Evolutionary conservation across 1,140 invertebrate species (phyloP).

Genomic region (Trichomalopsis sarcophagae): DNA sequence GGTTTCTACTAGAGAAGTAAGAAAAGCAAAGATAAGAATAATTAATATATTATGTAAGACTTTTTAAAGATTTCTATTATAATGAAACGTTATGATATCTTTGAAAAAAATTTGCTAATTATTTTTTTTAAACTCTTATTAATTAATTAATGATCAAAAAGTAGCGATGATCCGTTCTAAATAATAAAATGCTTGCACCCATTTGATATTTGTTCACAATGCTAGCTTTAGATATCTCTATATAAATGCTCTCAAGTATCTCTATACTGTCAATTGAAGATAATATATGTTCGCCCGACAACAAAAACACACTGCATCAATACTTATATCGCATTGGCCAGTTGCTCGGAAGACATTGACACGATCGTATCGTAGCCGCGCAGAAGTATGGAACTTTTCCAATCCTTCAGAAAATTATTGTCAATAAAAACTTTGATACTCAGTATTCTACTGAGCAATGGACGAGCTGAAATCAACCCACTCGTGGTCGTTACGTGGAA

Average conservation of each 20-base stretch:
- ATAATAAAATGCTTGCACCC: too few species aligned
- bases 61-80: too few species aligned
- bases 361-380: background rate
- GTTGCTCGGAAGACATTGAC: conserved; percentile 17
- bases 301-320: background rate
- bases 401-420: background rate
- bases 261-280: conserved; percentile 24
- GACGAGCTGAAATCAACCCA: conserved; percentile 60
- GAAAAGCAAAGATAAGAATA: too few species aligned
- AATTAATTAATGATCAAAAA: too few species aligned
- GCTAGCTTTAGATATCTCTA: background rate
- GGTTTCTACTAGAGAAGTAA: too few species aligned
- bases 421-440: background rate
- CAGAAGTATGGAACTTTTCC: conserved; percentile 16
- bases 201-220: too few species aligned
- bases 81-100: too few species aligned
- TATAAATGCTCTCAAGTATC: background rate
- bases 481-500: conserved; percentile 80
- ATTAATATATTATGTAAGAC: too few species aligned
- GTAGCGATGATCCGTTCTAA: too few species aligned
- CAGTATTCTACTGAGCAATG: background rate
- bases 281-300: background rate
- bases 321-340: conserved; percentile 12
- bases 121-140: too few species aligned
- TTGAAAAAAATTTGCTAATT: too few species aligned